These are phyloP conservation scores for Acrocyrtus sp. DNA, from an alignment of 2,888 invertebrate species.

Conservation along the genomic window DNA sequence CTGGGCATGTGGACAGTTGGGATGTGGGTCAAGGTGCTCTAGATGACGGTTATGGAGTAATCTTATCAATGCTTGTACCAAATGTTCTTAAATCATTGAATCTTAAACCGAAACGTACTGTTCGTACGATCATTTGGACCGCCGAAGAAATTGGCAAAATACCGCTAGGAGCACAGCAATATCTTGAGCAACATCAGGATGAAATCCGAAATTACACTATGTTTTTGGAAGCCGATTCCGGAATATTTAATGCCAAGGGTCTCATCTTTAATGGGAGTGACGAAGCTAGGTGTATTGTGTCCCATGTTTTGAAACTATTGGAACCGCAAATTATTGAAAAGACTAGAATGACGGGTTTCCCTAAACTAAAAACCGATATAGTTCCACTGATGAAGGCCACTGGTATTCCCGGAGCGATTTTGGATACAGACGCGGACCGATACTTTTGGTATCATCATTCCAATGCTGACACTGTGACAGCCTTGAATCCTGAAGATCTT, in stretches of 20 bases:
- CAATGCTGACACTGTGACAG: constrained; percentile 67
- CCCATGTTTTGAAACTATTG: constrained; percentile 50
- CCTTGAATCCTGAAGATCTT: constrained; percentile 65
- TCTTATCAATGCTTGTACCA: constrained; percentile 80
- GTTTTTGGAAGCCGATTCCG: constrained; percentile 38
- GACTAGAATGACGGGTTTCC: constrained; percentile 63
- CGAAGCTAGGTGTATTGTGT: constrained; percentile 35
- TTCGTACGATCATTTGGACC: constrained; percentile 82
- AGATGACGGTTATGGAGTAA: constrained; percentile 86
- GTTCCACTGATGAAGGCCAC: constrained; percentile 49
- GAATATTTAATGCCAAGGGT: constrained; percentile 28
- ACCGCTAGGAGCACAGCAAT: constrained; percentile 39
- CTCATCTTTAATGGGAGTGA: constrained; percentile 29
- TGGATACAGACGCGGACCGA: constrained; percentile 65
- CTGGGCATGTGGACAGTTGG: constrained; percentile 78
- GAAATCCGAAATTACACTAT: constrained; percentile 31
- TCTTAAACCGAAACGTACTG: constrained; percentile 76
- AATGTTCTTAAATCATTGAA: constrained; percentile 74
- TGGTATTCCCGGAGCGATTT: constrained; percentile 66
- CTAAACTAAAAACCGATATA: constrained; percentile 64
- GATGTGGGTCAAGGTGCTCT: constrained; percentile 75
- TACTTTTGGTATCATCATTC: constrained; percentile 68
- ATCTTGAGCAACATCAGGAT: constrained; percentile 22
- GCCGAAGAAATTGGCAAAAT: constrained; percentile 73
- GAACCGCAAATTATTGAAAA: constrained; percentile 63